A percentile compares a stretch with the other conserved stretches of the same genome.
Evolutionary conservation across 2,113 vertebrate genomes (phyloP).

Genomic region (Leiothrix lutea): DNA sequence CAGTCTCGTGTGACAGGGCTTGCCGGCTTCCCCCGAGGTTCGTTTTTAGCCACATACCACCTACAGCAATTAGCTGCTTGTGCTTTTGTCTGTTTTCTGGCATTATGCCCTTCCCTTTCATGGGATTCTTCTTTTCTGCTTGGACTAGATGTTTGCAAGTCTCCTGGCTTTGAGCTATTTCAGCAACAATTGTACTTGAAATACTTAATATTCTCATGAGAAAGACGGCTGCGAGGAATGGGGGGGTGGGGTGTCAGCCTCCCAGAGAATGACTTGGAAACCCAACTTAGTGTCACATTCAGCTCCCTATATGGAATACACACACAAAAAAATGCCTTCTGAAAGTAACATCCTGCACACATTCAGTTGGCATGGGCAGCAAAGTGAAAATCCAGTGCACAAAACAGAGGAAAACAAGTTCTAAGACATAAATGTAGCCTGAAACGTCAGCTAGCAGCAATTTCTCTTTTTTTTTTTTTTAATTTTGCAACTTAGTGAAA

Average conservation of each 20-base stretch:
- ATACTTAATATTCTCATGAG: conserved; percentile 69
- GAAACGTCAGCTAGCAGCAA: background rate
- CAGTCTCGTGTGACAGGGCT: conserved; percentile 9
- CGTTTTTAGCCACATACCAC: background rate
- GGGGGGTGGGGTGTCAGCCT: background rate
- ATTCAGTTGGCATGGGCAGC: background rate
- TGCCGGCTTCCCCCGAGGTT: background rate
- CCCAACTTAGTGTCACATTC: conserved; percentile 53
- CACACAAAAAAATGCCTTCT: background rate
- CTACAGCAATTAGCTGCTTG: conserved; percentile 64
- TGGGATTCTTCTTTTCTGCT: conserved; percentile 49
- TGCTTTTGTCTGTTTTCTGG: conserved; percentile 46
- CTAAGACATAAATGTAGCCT: background rate
- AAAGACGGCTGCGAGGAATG: background rate
- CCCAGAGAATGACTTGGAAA: conserved; percentile 58
- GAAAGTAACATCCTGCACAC: conserved; percentile 22
- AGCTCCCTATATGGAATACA: background rate
- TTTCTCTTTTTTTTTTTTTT: background rate
- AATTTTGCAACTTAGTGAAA: background rate
- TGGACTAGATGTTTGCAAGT: conserved; percentile 51
- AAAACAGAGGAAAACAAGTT: background rate
- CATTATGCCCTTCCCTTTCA: conserved; percentile 61
- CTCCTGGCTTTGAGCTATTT: conserved; percentile 66
- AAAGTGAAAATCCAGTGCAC: conserved; percentile 15
- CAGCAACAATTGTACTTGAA: conserved; percentile 62